phyloP scores from a whole-genome alignment of 2,113 vertebrate species.

The Elephas maximus region DNA sequence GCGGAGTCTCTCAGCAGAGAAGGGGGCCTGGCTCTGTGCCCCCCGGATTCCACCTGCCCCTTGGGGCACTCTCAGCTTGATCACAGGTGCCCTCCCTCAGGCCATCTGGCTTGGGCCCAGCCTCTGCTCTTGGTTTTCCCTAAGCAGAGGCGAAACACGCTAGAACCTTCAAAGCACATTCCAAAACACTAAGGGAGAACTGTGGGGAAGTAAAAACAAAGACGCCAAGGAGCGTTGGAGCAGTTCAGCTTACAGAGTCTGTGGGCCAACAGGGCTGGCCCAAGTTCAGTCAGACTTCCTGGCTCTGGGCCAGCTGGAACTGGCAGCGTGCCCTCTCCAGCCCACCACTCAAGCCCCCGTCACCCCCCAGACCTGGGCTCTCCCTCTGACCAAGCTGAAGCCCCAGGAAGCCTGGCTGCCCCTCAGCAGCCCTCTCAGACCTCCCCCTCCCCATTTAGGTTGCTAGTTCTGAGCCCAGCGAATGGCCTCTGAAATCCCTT shows the following conservation, averaged over 20 bases:
- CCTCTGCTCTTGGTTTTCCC: slow-evolving; percentile 76
- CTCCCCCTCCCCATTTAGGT: not conserved
- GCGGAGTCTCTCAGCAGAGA: slow-evolving; percentile 38
- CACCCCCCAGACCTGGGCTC: slow-evolving; percentile 62
- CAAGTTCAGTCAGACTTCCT: slow-evolving; percentile 83
- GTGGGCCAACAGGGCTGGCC: slow-evolving; percentile 85
- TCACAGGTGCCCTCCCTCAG: slow-evolving; percentile 81
- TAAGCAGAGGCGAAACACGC: slow-evolving; percentile 72
- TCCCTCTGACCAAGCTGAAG: not conserved
- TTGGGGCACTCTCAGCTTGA: slow-evolving; percentile 63
- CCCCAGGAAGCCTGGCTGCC: slow-evolving; percentile 1
- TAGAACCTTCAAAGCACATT: slow-evolving; percentile 84
- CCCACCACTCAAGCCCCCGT: slow-evolving; percentile 71
- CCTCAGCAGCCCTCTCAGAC: not conserved
- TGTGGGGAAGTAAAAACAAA: slow-evolving; percentile 79
- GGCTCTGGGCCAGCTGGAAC: slow-evolving; percentile 69
- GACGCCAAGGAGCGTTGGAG: slow-evolving; percentile 61
- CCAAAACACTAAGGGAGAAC: slow-evolving; percentile 78
- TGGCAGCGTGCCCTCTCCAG: slow-evolving; percentile 74
- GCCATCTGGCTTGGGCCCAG: slow-evolving; percentile 80
- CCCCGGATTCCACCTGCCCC: slow-evolving; percentile 65
- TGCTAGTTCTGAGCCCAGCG: not conserved
- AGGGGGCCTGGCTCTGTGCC: not conserved
- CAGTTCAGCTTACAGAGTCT: slow-evolving; percentile 81
- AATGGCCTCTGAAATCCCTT: not conserved